phyloP scores from a whole-genome alignment of 2,113 vertebrate genomes.

The Pedionomus torquatus region DNA sequence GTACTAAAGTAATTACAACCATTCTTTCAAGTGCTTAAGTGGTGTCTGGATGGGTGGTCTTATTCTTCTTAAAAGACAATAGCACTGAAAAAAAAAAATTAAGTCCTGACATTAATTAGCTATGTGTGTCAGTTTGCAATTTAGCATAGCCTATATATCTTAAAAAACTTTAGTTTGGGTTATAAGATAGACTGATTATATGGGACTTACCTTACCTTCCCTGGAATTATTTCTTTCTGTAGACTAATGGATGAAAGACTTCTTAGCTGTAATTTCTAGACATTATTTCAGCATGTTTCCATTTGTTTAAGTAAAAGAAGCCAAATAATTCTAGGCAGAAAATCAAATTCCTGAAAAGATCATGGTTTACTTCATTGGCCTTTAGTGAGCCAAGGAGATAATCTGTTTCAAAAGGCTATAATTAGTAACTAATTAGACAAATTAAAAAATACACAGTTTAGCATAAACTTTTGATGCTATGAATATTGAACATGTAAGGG shows the following conservation, averaged over 20 bases:
- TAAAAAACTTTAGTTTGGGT: neutral
- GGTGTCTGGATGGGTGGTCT: slow-evolving; percentile 52
- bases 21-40: neutral
- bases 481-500: neutral
- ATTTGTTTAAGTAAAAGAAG: neutral
- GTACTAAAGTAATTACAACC: neutral
- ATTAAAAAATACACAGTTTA: neutral
- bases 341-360: neutral
- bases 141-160: neutral
- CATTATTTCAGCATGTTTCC: neutral
- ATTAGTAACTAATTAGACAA: neutral
- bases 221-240: neutral
- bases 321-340: neutral
- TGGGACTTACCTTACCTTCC: neutral
- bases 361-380: neutral
- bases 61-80: slow-evolving; percentile 26
- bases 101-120: slow-evolving; percentile 23
- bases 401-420: neutral
- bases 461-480: neutral
- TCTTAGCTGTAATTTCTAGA: neutral
- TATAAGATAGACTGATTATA: neutral
- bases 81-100: slow-evolving; percentile 25
- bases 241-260: neutral
- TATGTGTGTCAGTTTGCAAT: slow-evolving; percentile 6
- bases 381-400: neutral